Base-by-base conservation (phyloP, 2,888 invertebrate genomes). In the Amiota communis region DNA sequence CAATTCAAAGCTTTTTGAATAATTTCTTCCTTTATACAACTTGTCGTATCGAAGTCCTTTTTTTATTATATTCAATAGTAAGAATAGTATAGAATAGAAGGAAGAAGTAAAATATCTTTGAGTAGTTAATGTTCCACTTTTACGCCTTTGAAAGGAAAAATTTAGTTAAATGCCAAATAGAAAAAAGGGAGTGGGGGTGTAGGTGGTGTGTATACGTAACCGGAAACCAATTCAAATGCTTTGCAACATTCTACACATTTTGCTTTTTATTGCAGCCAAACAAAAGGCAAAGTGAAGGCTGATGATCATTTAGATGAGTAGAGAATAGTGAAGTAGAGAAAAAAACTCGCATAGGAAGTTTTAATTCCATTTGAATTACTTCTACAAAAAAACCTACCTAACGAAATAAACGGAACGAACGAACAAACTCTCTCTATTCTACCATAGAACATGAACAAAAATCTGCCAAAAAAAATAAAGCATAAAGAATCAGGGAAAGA, bases 361-460 rank as follows among this genome's bases (percentile, higher is more conserved):
- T 86, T 82, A 87, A 88, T 87, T 87, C 79, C 85, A 84, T 84
- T 86, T 86, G 83, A 85, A 87, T 84, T 83, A 82, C 78, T 81
- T 86, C 81, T 75, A 74, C 75, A 72, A 36, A 23, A n/a, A 47
- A 68, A 51, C 67, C 73, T 64, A 76, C 79, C 15, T 8, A 64
- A 71, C 36, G 63, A 56, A 56, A 64, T 68, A 71, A 59, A 70
- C 64, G 70, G 67, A 74, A 72, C 20, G 77, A 74, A 72, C 61
- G 74, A 70, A 47, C 72, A 59, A n/a, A 48, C 59, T 59, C 20
- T 59, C 11, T 11, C 36, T 36, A 36, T 36, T 36, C 36, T 36
- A 6, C 36, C 6, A 36, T 36, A 9, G 59, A 59, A 59, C 59
- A 59, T 17, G 11, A 17, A 11, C 59, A 68, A 15, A 68, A 68